phyloP scores from a whole-genome alignment of 2,888 invertebrate genomes.

The Pollenia amentaria region DNA sequence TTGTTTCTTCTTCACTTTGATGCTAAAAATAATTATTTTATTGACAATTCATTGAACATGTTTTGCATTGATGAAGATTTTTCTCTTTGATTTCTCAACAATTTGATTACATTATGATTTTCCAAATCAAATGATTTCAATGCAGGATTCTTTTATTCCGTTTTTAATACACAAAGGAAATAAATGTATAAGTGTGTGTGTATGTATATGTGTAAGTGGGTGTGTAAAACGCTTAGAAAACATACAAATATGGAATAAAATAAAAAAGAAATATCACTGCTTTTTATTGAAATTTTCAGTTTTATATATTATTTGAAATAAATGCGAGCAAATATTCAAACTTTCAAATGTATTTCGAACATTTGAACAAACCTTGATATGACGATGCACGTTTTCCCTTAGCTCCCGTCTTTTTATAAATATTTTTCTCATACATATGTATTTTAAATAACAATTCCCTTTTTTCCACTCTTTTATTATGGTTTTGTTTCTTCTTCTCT shows the following conservation, averaged over 20 bases:
- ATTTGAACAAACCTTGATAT: neutral
- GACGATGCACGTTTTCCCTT: slow-evolving; percentile 12
- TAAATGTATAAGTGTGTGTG: neutral
- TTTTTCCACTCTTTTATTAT: slow-evolving; percentile 25
- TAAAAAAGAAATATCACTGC: slow-evolving; percentile 43
- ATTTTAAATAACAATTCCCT: slow-evolving; percentile 59
- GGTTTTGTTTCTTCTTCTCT: neutral
- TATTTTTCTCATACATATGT: neutral
- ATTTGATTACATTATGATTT: slow-evolving; percentile 65
- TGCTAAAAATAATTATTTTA: slow-evolving; percentile 15
- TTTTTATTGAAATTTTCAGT: slow-evolving; percentile 49
- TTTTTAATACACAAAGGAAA: slow-evolving; percentile 61
- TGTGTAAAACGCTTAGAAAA: neutral
- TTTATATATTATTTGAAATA: neutral
- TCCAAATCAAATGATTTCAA: slow-evolving; percentile 64
- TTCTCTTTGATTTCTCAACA: slow-evolving; percentile 24
- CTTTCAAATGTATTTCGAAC: too few species aligned
- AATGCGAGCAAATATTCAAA: too few species aligned
- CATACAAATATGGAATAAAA: neutral
- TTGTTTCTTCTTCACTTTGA: slow-evolving; percentile 13
- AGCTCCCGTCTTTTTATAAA: slow-evolving; percentile 25
- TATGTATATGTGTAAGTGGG: neutral
- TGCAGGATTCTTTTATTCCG: neutral
- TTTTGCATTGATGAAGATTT: slow-evolving; percentile 15
- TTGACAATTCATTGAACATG: slow-evolving; percentile 59